Base-by-base conservation (phyloP, 2,888 invertebrate genomes). In the Drosophila nr. perissopoda region DNA sequence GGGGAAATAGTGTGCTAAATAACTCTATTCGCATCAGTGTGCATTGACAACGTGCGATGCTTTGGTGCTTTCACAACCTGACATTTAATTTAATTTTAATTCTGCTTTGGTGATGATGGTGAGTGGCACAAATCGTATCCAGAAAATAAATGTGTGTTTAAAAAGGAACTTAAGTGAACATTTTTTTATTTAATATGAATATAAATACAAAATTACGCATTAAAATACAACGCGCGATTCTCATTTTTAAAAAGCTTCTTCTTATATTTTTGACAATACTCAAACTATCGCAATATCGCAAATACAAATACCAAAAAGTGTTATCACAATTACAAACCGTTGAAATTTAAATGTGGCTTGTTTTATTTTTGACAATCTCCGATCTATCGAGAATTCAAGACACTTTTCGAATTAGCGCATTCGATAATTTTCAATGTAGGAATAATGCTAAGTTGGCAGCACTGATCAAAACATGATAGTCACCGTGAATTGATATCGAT, bases 1-100 rank as follows among this genome's bases (percentile, higher is more conserved):
- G 54, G 72, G 73, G 69, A 84, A 76, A 78, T 58, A 60, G 71
- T 85, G 83, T 70, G 62, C 83, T 80, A 84, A 84, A 84, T 84
- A 84, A 52, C 76, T 82, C 25, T 45, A 71, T 40, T 52, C 45
- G 16, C 18, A 68, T 54, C 54, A 53, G 57, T 66, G 42, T 40
- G 56, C 59, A 57, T 25, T 40, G 57, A 29, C 61, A 61, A 4
- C 49, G 33, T n/a, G 51, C 48, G 42, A 42, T 48, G 45, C n/a
- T n/a, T 40, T 60, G 57, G 45, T 31, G 31, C 31, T 49, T 48
- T 61, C 33, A 58, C 71, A 61, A 33, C 42, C 21, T 74, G 77
- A 36, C 70, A 77, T 78, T 77, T 77, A 60, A 57, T 60, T 45
- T 16, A 45, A 25, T 58, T 42, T 42, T 31, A n/a, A 34, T 42